Conservation (phyloP, 2,888 invertebrate genomes). For the Mamestra brassicae region DNA sequence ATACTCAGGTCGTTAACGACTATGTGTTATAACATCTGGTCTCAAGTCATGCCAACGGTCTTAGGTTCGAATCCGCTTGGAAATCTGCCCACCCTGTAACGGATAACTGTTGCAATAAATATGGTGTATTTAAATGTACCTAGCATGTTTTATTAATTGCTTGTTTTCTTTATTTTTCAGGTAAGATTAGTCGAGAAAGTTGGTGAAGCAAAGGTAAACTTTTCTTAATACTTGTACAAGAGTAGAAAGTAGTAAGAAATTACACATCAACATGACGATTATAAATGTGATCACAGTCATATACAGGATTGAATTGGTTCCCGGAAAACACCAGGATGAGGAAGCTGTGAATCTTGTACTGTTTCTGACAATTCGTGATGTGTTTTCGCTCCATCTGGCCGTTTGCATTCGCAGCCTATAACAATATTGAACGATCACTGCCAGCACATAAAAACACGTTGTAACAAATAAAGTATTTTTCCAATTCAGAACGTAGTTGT, state of each 20-base stretch:
- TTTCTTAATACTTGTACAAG: neutral
- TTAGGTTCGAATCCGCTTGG: conserved; percentile 60
- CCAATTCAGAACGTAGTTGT: conserved; percentile 31
- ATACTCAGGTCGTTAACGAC: conserved; percentile 52
- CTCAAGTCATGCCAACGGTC: conserved; percentile 62
- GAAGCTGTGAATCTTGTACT: conserved; percentile 39
- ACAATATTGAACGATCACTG: conserved; percentile 57
- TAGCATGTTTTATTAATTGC: conserved; percentile 27
- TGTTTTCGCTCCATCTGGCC: conserved; percentile 41
- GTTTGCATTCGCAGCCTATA: conserved; percentile 48
- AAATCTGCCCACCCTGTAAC: conserved; percentile 53
- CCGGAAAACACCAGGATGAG: conserved; percentile 6
- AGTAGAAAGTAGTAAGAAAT: neutral
- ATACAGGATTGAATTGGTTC: neutral
- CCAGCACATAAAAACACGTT: conserved; percentile 49
- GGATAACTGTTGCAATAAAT: conserved; percentile 45
- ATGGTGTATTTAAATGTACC: conserved; percentile 29
- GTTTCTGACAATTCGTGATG: conserved; percentile 14
- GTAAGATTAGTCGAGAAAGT: conserved; percentile 65
- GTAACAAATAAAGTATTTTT: conserved; percentile 50
- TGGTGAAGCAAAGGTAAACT: conserved; percentile 40
- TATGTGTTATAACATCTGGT: conserved; percentile 54
- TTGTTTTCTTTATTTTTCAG: conserved; percentile 69
- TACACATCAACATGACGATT: neutral
- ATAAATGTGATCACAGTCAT: neutral